Conservation (phyloP, 2,888 invertebrate species). For the Pandemis cinnamomeana region DNA sequence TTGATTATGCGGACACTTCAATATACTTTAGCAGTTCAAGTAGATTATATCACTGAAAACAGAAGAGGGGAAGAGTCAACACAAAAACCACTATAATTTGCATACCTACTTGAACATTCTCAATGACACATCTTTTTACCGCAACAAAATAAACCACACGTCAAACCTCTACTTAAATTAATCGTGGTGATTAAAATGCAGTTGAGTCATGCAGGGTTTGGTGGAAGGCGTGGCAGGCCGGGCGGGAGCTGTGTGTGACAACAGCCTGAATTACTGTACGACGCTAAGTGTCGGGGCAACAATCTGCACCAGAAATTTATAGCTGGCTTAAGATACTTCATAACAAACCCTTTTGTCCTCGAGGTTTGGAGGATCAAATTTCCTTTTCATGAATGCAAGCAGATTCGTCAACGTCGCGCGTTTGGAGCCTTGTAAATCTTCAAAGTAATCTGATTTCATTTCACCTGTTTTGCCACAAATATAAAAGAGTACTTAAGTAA, state of each 20-base stretch:
- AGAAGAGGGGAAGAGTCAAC: not conserved
- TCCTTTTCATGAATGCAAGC: constrained; percentile 30
- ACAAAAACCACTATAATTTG: not conserved
- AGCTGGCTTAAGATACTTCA: constrained; percentile 16
- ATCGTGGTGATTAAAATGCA: constrained; percentile 35
- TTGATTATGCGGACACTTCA: constrained; percentile 36
- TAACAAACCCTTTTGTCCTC: constrained; percentile 28
- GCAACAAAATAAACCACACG: not conserved
- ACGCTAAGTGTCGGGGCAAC: constrained; percentile 1
- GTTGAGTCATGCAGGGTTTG: constrained; percentile 35
- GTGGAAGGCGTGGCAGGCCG: constrained; percentile 30
- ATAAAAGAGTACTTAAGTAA: not conserved
- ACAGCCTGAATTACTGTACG: constrained; percentile 20
- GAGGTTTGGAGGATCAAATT: constrained; percentile 20
- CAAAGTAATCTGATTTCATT: constrained; percentile 19
- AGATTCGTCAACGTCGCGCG: constrained; percentile 23
- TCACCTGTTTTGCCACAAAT: not conserved
- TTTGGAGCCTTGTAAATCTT: constrained; percentile 13
- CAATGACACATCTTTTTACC: not conserved
- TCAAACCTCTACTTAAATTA: constrained; percentile 8
- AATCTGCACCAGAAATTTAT: constrained; percentile 13
- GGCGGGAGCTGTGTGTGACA: constrained; percentile 23
- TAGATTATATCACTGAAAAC: not conserved
- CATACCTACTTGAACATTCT: no score
- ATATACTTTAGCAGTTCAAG: constrained; percentile 6